phyloP scores from a whole-genome alignment of 2,113 vertebrate species.

The Acanthochromis polyacanthus region DNA sequence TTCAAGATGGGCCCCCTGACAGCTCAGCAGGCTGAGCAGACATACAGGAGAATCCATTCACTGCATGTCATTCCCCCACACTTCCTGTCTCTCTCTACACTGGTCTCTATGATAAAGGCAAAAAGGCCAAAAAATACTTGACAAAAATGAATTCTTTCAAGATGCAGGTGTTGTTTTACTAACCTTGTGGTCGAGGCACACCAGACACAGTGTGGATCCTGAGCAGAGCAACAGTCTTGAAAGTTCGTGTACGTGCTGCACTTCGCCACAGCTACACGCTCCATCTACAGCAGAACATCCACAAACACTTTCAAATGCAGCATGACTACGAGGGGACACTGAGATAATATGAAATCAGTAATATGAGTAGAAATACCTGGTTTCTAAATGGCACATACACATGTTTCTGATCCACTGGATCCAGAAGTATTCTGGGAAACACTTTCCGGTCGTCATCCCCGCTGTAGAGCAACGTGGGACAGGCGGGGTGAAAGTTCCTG shows the following conservation, averaged over 20 bases:
- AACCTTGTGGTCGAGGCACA: constrained; percentile 78
- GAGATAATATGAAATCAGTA: not conserved
- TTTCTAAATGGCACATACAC: constrained; percentile 89
- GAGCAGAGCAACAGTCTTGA: constrained; percentile 85
- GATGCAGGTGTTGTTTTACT: constrained; percentile 9
- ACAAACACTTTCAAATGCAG: not conserved
- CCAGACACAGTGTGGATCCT: constrained; percentile 94
- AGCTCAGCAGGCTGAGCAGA: too few species aligned
- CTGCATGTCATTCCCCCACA: too few species aligned
- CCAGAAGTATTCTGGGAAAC: constrained; percentile 88
- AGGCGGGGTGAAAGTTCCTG: constrained; percentile 83
- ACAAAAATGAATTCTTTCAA: not conserved
- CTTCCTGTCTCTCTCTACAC: too few species aligned
- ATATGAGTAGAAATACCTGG: constrained; percentile 71
- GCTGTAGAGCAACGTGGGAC: constrained; percentile 89
- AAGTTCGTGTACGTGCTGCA: constrained; percentile 82
- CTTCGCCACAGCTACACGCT: constrained; percentile 85
- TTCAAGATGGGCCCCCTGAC: too few species aligned
- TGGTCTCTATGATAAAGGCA: too few species aligned
- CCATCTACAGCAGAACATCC: constrained; percentile 83
- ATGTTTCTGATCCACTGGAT: constrained; percentile 86
- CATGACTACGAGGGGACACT: fast-evolving
- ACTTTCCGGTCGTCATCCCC: constrained; percentile 86
- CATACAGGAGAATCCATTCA: too few species aligned
- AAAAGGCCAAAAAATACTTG: too few species aligned